A percentile compares a stretch with the other conserved stretches of the same genome.
These are phyloP conservation scores for Drosophila recens DNA, from an alignment of 2,888 invertebrate genomes.

Conservation along the genomic window DNA sequence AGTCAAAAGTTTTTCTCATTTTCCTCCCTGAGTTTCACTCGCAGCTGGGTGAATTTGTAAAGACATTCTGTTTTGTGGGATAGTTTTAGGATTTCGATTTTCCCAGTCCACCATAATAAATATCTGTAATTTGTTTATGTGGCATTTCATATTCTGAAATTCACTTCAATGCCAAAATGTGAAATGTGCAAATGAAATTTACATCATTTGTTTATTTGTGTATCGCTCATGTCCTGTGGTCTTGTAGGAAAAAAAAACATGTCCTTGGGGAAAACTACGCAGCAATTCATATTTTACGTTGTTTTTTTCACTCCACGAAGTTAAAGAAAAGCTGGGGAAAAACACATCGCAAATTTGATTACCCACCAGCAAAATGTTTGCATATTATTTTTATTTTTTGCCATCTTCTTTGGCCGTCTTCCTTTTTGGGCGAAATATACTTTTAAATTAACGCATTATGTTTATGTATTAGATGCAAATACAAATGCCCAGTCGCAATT, in stretches of 20 bases:
- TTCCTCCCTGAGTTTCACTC: not conserved
- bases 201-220: slow-evolving; percentile 82
- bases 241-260: slow-evolving; percentile 34
- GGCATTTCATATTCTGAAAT: slow-evolving; percentile 68
- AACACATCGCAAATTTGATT: slow-evolving; percentile 79
- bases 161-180: slow-evolving; percentile 23
- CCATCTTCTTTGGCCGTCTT: slow-evolving; percentile 30
- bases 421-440: slow-evolving; percentile 49
- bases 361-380: slow-evolving; percentile 68
- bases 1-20: slow-evolving; percentile 24
- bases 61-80: slow-evolving; percentile 23
- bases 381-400: slow-evolving; percentile 43
- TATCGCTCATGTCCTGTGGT: slow-evolving; percentile 77
- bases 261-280: slow-evolving; percentile 70
- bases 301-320: slow-evolving; percentile 27
- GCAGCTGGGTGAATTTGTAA: slow-evolving; percentile 33
- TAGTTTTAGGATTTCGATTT: slow-evolving; percentile 41
- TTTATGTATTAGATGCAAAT: slow-evolving; percentile 82
- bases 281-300: slow-evolving; percentile 69
- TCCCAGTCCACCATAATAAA: slow-evolving; percentile 52
- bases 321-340: slow-evolving; percentile 13
- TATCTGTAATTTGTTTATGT: slow-evolving; percentile 73
- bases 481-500: slow-evolving; percentile 56
- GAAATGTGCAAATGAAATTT: slow-evolving; percentile 76
- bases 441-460: slow-evolving; percentile 82